Conservation (phyloP, 92 coral and sea anemone species). For the Anthopleura xanthogrammica region DNA sequence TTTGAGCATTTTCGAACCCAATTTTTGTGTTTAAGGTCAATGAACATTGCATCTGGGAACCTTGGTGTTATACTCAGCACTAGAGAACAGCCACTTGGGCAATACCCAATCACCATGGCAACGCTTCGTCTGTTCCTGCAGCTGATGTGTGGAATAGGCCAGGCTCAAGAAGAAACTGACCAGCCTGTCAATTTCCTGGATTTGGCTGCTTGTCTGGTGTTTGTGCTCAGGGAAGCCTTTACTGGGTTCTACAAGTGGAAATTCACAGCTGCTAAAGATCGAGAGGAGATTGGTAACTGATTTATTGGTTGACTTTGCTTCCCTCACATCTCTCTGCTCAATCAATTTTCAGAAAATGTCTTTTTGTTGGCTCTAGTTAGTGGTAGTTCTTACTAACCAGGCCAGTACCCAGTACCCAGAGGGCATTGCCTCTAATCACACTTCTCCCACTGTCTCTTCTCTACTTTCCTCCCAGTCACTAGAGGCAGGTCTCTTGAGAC, state of each 20-base stretch:
- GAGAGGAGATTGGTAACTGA: conserved; percentile 85
- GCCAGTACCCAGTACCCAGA: too few species aligned
- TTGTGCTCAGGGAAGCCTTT: conserved; percentile 83
- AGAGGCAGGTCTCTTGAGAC: background rate
- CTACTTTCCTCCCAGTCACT: too few species aligned
- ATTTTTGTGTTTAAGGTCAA: conserved; percentile 43
- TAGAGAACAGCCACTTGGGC: conserved; percentile 81
- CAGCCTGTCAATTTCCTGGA: conserved; percentile 77
- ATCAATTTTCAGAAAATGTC: too few species aligned
- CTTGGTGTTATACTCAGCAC: conserved; percentile 74
- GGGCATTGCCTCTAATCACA: background rate
- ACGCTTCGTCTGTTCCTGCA: conserved; percentile 72
- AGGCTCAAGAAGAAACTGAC: conserved; percentile 46
- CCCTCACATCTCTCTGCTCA: too few species aligned
- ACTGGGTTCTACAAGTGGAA: conserved; percentile 95
- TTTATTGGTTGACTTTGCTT: background rate
- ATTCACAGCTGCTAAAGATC: conserved; percentile 63
- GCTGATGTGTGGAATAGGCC: conserved; percentile 74
- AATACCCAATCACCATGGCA: conserved; percentile 87
- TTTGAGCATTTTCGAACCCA: too few species aligned
- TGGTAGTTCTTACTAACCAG: too few species aligned
- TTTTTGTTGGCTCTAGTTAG: too few species aligned
- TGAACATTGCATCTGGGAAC: conserved; percentile 83
- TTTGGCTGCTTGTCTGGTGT: conserved; percentile 84
- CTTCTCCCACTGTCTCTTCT: too few species aligned